Evolutionary conservation across 2,888 invertebrate species (phyloP), one percentile per base, ranked within the genome.

Genomic region (Monopis laevigella): DNA sequence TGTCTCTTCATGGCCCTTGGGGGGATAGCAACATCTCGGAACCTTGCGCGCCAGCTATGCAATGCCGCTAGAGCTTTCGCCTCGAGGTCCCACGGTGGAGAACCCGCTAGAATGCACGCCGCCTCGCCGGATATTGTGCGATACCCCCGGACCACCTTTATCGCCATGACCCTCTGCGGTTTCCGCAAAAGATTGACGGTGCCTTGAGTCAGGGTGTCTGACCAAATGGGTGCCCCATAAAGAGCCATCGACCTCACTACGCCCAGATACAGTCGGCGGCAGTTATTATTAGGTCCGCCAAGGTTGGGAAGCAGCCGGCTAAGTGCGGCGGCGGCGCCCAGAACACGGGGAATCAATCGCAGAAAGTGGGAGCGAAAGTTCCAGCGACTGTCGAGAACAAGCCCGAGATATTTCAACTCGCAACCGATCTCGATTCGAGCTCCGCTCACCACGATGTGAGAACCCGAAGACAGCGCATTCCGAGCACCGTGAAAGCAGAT

Each of bases 341-440:
- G 28, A 4, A 28, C 4, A 11, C 12, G 10, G 10, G 28, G 28
- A 11, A 10, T 12, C 28, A 28, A 40, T 40, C 5, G 43, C 12
- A 12, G 5, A 14, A 45, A 47, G 26, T 47, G 45, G 11, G 17
- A 19, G 2, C 10, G 2, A 11, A 48, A 48, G 10, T 13, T 27
- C 46, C 44, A 46, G 1, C 39, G 8, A 17, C 43, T 29, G 11
- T 50, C 46, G n/a, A 47, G 27, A 0, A 40, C 5, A 6, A 49
- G 45, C 1, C 48, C 48, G 11, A 49, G 41, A 5, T 48, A 45
- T 13, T 46, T 40, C n/a, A 46, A 29, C 1, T 40, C 13, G 2
- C 44, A 4, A 30, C 10, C 12, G 2, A 49, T 43, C 0, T 6
- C 16, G 38, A 47, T 41, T 1, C 12, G 6, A 10, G 46, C 11